Evolutionary conservation across 1,140 invertebrate genomes (phyloP).

Genomic region (Anthonomus grandis): DNA sequence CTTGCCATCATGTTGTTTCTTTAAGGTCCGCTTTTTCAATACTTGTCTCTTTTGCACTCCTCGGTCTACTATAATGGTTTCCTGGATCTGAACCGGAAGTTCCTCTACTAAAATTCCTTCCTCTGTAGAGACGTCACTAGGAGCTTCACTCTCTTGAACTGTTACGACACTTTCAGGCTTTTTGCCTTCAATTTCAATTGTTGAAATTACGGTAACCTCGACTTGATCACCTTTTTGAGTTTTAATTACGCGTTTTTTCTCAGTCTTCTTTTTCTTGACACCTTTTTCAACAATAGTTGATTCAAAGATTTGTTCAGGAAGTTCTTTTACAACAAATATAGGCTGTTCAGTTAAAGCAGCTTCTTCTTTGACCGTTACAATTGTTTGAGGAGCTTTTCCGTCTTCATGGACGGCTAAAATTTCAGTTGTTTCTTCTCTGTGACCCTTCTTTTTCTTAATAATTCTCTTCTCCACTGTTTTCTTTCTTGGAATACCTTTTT

Average conservation of each 20-base stretch:
- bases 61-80: conserved; percentile 28
- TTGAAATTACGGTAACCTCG: conserved; percentile 41
- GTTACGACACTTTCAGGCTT: conserved; percentile 42
- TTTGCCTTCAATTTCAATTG: conserved; percentile 48
- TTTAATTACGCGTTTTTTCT: conserved; percentile 32
- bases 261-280: conserved; percentile 37
- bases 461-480: conserved; percentile 40
- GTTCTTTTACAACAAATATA: conserved; percentile 39
- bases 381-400: conserved; percentile 35
- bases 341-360: conserved; percentile 34
- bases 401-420: conserved; percentile 37
- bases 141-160: conserved; percentile 34
- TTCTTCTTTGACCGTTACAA: conserved; percentile 39
- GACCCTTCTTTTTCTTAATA: conserved; percentile 40
- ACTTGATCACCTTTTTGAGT: conserved; percentile 27
- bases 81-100: conserved; percentile 31
- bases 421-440: conserved; percentile 41
- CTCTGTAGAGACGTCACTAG: conserved; percentile 18
- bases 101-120: conserved; percentile 23
- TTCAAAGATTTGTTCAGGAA: conserved; percentile 36
- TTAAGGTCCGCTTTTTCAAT: conserved; percentile 44
- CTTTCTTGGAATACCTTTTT: conserved; percentile 42
- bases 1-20: conserved; percentile 37
- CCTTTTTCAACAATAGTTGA: conserved; percentile 31
- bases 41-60: conserved; percentile 42